phyloP scores from a whole-genome alignment of 2,888 invertebrate species.

The Cosmopolites sordidus region DNA sequence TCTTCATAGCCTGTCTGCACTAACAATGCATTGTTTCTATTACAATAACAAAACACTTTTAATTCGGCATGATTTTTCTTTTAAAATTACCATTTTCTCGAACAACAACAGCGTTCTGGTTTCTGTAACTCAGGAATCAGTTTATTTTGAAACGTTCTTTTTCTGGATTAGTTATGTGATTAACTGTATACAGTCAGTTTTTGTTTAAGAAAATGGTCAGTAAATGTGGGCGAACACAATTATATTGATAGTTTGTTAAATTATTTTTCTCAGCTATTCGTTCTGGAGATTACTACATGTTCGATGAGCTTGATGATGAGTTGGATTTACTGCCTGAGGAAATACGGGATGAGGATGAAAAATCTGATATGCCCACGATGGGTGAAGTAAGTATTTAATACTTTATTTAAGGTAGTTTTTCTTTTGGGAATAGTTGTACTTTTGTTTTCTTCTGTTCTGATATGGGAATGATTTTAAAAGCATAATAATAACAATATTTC shows the following conservation, averaged over 20 bases:
- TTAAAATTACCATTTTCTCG: too few species aligned
- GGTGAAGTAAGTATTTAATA: slow-evolving; percentile 36
- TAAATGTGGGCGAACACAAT: not conserved
- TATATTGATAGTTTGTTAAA: not conserved
- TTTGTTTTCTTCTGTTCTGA: not conserved
- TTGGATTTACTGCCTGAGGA: slow-evolving; percentile 53
- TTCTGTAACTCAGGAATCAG: too few species aligned
- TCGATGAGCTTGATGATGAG: slow-evolving; percentile 85
- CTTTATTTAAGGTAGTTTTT: not conserved
- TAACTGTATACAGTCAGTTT: too few species aligned
- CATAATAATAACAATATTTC: too few species aligned
- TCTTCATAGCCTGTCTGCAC: too few species aligned
- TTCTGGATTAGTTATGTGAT: too few species aligned
- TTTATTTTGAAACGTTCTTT: too few species aligned
- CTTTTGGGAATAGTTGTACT: slow-evolving; percentile 2
- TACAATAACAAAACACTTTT: too few species aligned
- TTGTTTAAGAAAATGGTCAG: not conserved
- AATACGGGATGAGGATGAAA: slow-evolving; percentile 31
- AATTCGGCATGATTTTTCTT: too few species aligned
- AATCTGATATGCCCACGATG: slow-evolving; percentile 34
- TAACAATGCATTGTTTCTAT: too few species aligned
- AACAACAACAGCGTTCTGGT: too few species aligned
- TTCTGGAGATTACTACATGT: slow-evolving; percentile 99
- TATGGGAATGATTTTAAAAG: not conserved
- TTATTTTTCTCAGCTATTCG: slow-evolving; percentile 71